phyloP scores from a whole-genome alignment of 2,113 vertebrate species.

The Rhodinocichla rosea region DNA sequence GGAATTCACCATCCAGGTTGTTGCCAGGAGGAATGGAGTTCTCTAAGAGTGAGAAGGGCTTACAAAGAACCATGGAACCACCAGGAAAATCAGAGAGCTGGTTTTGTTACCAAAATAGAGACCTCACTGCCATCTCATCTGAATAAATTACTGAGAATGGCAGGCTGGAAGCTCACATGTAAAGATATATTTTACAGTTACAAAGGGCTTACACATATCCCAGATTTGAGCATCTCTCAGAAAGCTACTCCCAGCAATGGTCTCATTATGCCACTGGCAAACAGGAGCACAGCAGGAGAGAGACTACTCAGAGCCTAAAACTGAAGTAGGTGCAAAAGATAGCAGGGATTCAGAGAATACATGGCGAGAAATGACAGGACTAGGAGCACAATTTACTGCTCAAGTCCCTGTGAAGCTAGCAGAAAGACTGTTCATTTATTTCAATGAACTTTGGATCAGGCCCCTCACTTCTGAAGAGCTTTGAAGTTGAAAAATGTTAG shows the following conservation, averaged over 20 bases:
- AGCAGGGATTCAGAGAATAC: background rate
- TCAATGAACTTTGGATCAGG: background rate
- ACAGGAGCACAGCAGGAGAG: background rate
- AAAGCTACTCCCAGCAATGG: background rate
- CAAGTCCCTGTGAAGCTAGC: background rate
- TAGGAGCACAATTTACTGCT: background rate
- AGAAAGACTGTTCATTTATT: background rate
- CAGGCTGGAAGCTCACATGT: background rate
- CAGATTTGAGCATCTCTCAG: background rate
- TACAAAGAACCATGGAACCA: background rate
- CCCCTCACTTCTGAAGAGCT: conserved; percentile 12
- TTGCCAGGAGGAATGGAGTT: background rate
- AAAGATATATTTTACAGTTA: background rate
- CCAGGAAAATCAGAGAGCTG: background rate
- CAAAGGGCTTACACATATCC: background rate
- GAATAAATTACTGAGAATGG: background rate
- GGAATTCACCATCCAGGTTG: background rate
- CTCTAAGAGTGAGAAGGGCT: background rate
- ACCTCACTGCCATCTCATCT: background rate
- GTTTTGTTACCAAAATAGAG: background rate
- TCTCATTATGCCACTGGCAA: background rate
- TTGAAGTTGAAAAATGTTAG: conserved; percentile 20
- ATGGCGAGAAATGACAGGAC: background rate
- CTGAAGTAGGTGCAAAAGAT: background rate
- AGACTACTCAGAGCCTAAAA: background rate